phyloP scores from a whole-genome alignment of 2,797 vertebrate species.

The Cygnus olor region DNA sequence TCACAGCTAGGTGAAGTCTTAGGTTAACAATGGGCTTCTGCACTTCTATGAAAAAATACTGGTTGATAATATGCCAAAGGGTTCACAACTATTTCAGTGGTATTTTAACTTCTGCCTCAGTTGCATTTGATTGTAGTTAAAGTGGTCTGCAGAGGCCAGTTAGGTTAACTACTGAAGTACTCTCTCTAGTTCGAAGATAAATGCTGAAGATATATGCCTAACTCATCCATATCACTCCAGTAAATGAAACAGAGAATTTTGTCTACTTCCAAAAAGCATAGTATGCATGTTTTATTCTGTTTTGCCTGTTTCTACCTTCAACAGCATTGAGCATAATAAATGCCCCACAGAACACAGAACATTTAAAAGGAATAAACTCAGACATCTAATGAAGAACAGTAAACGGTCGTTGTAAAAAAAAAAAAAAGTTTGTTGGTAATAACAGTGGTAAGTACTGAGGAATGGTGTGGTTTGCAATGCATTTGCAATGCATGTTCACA shows the following conservation, averaged over 20 bases:
- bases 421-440: background rate
- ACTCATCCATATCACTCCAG: background rate
- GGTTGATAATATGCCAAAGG: background rate
- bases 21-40: background rate
- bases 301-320: background rate
- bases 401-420: background rate
- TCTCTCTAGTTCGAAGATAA: background rate
- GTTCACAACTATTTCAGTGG: background rate
- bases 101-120: background rate
- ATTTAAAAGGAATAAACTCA: background rate
- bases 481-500: background rate
- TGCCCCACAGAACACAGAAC: background rate
- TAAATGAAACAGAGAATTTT: background rate
- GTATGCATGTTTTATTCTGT: background rate
- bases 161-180: background rate
- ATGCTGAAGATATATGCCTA: background rate
- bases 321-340: background rate
- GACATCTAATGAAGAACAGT: background rate
- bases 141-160: background rate
- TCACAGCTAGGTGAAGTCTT: background rate
- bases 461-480: conserved; percentile 20
- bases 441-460: background rate
- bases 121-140: background rate
- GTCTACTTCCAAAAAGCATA: background rate
- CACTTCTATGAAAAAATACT: background rate